These are phyloP conservation scores for Gobius niger DNA, from an alignment of 2,113 vertebrate genomes.

Conservation along the genomic window DNA sequence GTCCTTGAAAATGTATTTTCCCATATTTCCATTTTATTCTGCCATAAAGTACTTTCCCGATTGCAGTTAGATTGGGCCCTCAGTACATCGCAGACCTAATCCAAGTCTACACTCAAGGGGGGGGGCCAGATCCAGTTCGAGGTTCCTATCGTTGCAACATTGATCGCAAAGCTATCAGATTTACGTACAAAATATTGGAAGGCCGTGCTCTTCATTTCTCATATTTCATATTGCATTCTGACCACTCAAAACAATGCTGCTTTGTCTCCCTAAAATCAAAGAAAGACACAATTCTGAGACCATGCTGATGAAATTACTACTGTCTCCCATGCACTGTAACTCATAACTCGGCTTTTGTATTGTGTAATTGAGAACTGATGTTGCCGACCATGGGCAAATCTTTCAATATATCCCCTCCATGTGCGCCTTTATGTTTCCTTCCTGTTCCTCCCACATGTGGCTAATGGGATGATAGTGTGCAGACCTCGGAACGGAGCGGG, in stretches of 20 bases:
- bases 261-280: slow-evolving; percentile 11
- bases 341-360: slow-evolving; percentile 35
- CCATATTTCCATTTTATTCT: no score
- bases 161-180: no score
- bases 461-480: slow-evolving; percentile 71
- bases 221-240: slow-evolving; percentile 23
- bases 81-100: no score
- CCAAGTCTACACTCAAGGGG: no score
- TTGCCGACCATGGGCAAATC: slow-evolving; percentile 42
- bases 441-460: slow-evolving; percentile 50
- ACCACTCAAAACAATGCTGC: background rate
- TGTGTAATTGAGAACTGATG: slow-evolving; percentile 54
- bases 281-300: slow-evolving; percentile 5
- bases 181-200: no score
- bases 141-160: no score
- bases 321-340: slow-evolving; percentile 26
- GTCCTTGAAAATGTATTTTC: no score
- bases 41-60: no score
- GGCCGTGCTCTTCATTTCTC: background rate
- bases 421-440: slow-evolving; percentile 20
- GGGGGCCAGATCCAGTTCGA: no score
- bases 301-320: slow-evolving; percentile 30
- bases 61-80: no score
- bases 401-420: slow-evolving; percentile 32
- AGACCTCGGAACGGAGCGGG: slow-evolving; percentile 41